These are phyloP conservation scores for Pristionchus mayeri DNA, from an alignment of 2,888 invertebrate genomes.

Conservation along the genomic window DNA sequence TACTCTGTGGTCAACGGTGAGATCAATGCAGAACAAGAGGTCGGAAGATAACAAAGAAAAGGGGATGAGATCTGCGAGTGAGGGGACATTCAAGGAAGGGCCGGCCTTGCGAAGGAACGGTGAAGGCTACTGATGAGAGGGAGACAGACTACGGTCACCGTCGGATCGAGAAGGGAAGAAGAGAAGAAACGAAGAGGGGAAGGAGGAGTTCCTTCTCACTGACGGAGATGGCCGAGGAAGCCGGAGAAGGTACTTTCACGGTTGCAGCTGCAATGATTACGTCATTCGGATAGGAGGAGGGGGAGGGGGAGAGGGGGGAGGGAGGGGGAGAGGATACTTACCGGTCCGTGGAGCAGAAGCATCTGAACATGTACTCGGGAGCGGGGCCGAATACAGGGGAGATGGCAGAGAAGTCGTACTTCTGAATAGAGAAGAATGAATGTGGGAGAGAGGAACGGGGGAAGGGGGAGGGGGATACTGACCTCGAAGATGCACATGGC, in stretches of 20 bases:
- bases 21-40: background rate
- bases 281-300: too few species aligned
- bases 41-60: background rate
- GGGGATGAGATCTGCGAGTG: background rate
- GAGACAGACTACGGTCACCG: background rate
- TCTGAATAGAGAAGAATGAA: conserved; percentile 54
- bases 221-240: background rate
- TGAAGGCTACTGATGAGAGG: background rate
- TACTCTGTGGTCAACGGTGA: background rate
- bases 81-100: background rate
- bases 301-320: background rate
- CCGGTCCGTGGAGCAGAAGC: conserved; percentile 69
- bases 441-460: conserved; percentile 17
- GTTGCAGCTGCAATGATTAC: conserved; percentile 56
- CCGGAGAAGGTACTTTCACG: conserved; percentile 51
- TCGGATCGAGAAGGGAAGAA: too few species aligned
- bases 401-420: conserved; percentile 59
- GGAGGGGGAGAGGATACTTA: background rate
- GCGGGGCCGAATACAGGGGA: conserved; percentile 52
- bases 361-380: conserved; percentile 66
- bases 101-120: background rate
- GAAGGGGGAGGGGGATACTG: conserved; percentile 15
- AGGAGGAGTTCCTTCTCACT: too few species aligned
- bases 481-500: conserved; percentile 69
- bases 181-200: too few species aligned